A percentile compares a stretch with the other conserved stretches of the same genome.
These are phyloP conservation scores for Thelaira solivaga DNA, from an alignment of 2,888 invertebrate genomes.

Conservation along the genomic window DNA sequence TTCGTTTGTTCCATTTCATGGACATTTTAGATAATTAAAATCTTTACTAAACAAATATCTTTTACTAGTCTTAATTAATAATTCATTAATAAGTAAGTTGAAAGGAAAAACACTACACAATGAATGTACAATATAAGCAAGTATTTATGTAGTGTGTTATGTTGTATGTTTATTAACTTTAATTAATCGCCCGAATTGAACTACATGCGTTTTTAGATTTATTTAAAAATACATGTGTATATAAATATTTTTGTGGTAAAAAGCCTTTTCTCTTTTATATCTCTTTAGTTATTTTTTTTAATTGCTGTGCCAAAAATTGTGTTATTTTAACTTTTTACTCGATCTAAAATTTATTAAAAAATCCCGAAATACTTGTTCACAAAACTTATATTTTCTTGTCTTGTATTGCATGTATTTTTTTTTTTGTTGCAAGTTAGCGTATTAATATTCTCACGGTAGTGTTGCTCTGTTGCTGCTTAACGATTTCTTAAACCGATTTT, in stretches of 20 bases:
- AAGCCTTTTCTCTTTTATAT: too few relatives aligned
- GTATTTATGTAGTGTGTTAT: neutral
- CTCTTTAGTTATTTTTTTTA: too few relatives aligned
- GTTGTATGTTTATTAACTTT: slow-evolving; percentile 2
- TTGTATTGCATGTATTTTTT: too few relatives aligned
- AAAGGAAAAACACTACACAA: slow-evolving; percentile 40
- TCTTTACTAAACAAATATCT: slow-evolving; percentile 55
- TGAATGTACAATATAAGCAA: slow-evolving; percentile 7
- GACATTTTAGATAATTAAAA: slow-evolving; percentile 44
- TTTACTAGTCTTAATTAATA: slow-evolving; percentile 35
- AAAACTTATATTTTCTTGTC: neutral
- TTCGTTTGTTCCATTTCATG: slow-evolving; percentile 38
- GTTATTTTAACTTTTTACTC: too few relatives aligned
- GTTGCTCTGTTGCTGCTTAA: neutral
- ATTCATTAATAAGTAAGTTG: slow-evolving; percentile 11
- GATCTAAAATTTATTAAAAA: neutral
- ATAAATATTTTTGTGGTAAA: too few relatives aligned
- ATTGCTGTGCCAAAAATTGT: too few relatives aligned
- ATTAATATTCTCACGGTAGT: neutral
- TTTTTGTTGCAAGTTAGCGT: slow-evolving; percentile 6
- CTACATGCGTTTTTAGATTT: slow-evolving; percentile 16
- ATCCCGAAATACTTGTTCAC: neutral
- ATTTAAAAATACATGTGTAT: too few relatives aligned
- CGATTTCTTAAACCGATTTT: neutral
- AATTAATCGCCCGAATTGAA: slow-evolving; percentile 16